Evolutionary conservation across 2,113 vertebrate species (phyloP), one percentile per base, ranked within the genome.

Genomic region (Laticauda colubrina): DNA sequence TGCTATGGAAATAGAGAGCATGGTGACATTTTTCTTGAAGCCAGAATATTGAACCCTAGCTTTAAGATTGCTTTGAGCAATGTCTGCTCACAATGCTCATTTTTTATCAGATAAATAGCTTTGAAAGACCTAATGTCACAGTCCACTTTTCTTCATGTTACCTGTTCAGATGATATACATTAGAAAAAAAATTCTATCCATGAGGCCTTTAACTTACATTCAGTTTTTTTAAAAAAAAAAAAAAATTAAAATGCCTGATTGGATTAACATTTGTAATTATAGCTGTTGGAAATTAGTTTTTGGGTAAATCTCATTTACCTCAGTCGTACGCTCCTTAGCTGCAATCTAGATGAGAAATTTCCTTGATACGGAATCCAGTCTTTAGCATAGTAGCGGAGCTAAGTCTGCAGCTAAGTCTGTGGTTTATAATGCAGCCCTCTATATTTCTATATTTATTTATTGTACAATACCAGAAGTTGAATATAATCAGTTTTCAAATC

Each of bases 61-160:
- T 91, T 24, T 86, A 91, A 95, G 45, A 2, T 0, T 26, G 21
- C 91, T 0, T 0, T 75, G 87, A 69, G 0, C 56, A 81, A 85
- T 56, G 86, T 85, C 94, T 54, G 90, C 90, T 94, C 91, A 53
- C 21, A 48, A n/a, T 1, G 0, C 57, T 92, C 3, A 0, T 87
- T 23, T 34, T 93, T 39, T 53, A 54, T 0, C 0, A 56, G 14
- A 86, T 92, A 93, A 96, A 45, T 59, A 88, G 11, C 23, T 94
- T 94, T 96, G 54, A 94, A 86, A 90, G 29, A 39, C 15, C 48
- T 92, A 94, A 0, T 48, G 90, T n/a, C 55, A 45, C 0, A 81
- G 39, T 94, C 93, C 87, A 93, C 10, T 11, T 89, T 5, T 39
- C 1, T 4, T 34, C 88, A 91, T 91, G 20, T 54, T 91, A 94